Evolutionary conservation across 2,797 vertebrate species (phyloP), one percentile per base, ranked within the genome.

Genomic region (Phyllotis vaccarum): DNA sequence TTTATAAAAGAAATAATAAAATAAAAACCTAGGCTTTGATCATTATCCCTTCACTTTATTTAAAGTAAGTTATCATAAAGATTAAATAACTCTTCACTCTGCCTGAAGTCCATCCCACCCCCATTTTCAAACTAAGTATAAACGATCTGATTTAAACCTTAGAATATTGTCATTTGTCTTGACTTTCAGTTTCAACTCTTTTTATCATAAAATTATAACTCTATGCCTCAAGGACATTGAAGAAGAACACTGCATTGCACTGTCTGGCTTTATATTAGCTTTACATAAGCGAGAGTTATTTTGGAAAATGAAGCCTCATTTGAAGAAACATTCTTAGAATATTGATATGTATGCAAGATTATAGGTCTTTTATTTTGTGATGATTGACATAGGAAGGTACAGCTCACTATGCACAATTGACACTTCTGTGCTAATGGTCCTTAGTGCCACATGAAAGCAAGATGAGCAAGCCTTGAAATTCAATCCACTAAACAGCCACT

Each of bases 181-280:
- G 9, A 49, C 56, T 87, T 19, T 93, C 13, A 37, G 54, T 49
- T 54, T 82, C 24, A 62, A 40, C 52, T 49, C 29, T 75, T 24
- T 13, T 81, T 87, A 49, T 83, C 75, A 13, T 5, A 91, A 95
- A 83, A 64, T 93, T 5, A 22, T 58, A 85, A 83, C 19, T 91
- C 40, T 75, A 52, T 66, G 0, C 13, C 60, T 93, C 58, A 78
- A 64, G 40, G 0, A 17, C 70, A 1, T n/a, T 68, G 64, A 92
- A 76, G 14, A 14, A 80, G 10, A 22, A 37, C 9, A 70, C 3
- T 37, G 2, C 3, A 19, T 19, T 82, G 2, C 31, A 9, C 2
- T 43, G 16, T 21, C 27, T 82, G 58, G 4, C 58, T 62, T 82
- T 43, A 43, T 46, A 9, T 43, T 40, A 62, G 54, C 37, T 62